Percentiles rank a stretch among this genome's conserved stretches.
Evolutionary conservation across 2,888 invertebrate species (phyloP).

Genomic region (Hemicrepidius hirtus): DNA sequence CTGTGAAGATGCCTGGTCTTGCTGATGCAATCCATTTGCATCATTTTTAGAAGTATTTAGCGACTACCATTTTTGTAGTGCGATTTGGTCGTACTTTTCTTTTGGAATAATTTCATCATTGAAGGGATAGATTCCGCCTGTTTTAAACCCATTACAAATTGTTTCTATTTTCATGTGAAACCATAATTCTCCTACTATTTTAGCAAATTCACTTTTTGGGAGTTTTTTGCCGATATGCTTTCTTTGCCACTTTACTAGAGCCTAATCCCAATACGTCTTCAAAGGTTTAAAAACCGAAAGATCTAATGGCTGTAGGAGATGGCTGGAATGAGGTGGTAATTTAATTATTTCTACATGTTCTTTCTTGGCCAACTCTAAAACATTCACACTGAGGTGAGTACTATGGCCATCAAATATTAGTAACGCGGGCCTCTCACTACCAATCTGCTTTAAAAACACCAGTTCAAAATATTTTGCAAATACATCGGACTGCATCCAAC

Average conservation of each 20-base stretch:
- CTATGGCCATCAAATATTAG: too few species aligned
- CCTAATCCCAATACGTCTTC: neutral
- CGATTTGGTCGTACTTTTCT: neutral
- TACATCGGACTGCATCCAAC: too few species aligned
- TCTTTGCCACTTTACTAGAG: constrained; percentile 4
- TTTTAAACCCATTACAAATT: neutral
- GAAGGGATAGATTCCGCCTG: neutral
- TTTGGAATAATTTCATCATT: constrained; percentile 2
- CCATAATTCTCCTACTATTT: neutral
- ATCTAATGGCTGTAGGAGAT: too few species aligned
- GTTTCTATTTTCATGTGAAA: neutral
- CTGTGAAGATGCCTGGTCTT: neutral
- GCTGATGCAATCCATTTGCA: too few species aligned
- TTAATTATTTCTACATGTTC: too few species aligned
- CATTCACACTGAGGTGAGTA: too few species aligned
- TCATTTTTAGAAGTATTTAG: neutral
- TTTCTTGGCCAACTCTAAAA: too few species aligned
- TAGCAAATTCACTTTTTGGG: neutral
- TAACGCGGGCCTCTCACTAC: too few species aligned
- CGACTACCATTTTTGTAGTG: neutral
- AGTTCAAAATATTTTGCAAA: too few species aligned
- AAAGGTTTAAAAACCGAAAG: too few species aligned
- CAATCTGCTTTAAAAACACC: too few species aligned
- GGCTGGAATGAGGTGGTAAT: too few species aligned
- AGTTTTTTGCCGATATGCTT: constrained; percentile 2